These are phyloP conservation scores for Neodiprion virginianus DNA, from an alignment of 1,140 invertebrate genomes.

Conservation along the genomic window DNA sequence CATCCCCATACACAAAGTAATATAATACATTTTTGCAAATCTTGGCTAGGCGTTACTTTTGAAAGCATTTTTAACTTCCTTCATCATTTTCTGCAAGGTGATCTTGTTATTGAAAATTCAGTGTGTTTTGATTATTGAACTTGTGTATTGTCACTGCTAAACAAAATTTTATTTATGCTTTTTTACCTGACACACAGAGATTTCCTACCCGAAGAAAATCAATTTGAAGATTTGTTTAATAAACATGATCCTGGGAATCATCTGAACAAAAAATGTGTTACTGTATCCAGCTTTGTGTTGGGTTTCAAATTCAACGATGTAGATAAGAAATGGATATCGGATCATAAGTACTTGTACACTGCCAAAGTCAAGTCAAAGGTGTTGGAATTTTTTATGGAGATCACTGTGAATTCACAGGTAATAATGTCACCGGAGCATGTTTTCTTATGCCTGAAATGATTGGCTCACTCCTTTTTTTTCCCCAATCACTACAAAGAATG, in stretches of 20 bases:
- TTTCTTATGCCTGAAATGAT: neutral
- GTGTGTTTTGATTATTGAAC: too few species aligned
- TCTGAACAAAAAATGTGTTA: neutral
- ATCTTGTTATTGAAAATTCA: too few species aligned
- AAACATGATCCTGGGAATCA: neutral
- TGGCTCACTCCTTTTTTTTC: neutral
- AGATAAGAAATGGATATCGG: slow-evolving; percentile 7
- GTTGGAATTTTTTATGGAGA: neutral
- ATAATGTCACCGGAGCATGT: too few species aligned
- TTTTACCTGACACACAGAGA: neutral
- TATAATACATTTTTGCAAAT: too few species aligned
- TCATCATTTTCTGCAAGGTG: too few species aligned
- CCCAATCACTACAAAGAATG: neutral
- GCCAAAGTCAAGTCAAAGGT: neutral
- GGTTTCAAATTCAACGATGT: neutral
- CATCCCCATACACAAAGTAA: neutral
- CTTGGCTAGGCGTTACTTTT: too few species aligned
- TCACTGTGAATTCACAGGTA: neutral
- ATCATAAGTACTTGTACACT: neutral
- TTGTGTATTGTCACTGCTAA: too few species aligned
- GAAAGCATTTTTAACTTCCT: too few species aligned
- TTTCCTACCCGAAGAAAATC: neutral
- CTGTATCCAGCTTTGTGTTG: neutral
- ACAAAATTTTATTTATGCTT: neutral
- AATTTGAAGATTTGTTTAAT: neutral